Conservation (phyloP, 2,797 vertebrate species). For the Gephyroberyx darwinii region DNA sequence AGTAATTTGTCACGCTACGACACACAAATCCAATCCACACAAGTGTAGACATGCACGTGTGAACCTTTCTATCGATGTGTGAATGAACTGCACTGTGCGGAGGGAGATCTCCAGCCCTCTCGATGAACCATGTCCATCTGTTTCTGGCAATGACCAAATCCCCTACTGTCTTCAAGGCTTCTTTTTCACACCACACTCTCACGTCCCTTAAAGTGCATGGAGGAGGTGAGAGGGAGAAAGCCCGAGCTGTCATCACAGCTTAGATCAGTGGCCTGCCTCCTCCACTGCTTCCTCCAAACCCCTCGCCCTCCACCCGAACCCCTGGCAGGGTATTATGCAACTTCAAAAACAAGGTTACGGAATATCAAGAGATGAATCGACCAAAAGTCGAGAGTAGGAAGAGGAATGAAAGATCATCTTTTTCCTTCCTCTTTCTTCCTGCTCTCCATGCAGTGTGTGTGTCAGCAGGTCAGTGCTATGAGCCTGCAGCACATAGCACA, state of each 20-base stretch:
- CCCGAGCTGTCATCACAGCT: constrained; percentile 75
- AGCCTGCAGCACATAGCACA: constrained; percentile 48
- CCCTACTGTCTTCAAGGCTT: constrained; percentile 58
- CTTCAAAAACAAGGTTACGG: constrained; percentile 65
- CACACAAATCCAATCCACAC: neutral
- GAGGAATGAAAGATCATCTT: constrained; percentile 23
- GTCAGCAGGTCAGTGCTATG: constrained; percentile 51
- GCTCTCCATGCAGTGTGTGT: constrained; percentile 44
- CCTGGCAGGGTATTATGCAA: constrained; percentile 68
- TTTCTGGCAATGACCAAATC: constrained; percentile 54
- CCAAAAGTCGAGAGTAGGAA: constrained; percentile 37
- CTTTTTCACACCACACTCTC: constrained; percentile 56
- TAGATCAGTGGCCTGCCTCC: constrained; percentile 71
- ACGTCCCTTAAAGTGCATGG: constrained; percentile 61
- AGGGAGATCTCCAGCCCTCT: constrained; percentile 42
- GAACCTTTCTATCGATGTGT: constrained; percentile 45
- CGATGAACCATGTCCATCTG: constrained; percentile 16
- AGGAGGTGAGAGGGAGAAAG: constrained; percentile 74
- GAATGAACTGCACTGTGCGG: constrained; percentile 53
- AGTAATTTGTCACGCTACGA: no score
- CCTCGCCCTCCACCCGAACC: constrained; percentile 64
- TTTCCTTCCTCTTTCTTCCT: constrained; percentile 16
- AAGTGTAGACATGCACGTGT: constrained; percentile 31
- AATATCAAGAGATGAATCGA: constrained; percentile 60
- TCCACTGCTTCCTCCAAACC: constrained; percentile 45